A percentile compares a stretch with the other conserved stretches of the same genome.
Evolutionary conservation across 2,797 vertebrate species (phyloP).

Genomic region (Malurus splendens): DNA sequence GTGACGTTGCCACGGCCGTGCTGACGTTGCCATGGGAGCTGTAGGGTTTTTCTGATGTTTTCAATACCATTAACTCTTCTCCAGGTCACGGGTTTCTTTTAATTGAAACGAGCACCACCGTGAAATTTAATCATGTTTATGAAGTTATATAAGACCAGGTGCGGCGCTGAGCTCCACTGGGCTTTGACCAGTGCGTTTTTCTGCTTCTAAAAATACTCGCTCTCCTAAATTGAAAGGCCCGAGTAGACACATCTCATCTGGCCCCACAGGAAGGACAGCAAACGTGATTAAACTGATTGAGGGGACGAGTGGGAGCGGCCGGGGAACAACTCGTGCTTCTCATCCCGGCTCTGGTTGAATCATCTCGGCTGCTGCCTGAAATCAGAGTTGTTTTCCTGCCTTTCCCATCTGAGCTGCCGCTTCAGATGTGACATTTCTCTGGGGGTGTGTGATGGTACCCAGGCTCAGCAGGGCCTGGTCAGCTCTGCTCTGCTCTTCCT

Average conservation of each 20-base stretch:
- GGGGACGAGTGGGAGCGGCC: background rate
- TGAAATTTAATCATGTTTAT: background rate
- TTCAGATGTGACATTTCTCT: background rate
- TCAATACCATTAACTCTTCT: background rate
- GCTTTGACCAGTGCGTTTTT: background rate
- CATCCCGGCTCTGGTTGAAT: background rate
- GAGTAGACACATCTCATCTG: background rate
- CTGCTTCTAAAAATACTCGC: conserved; percentile 3
- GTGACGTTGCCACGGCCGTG: background rate
- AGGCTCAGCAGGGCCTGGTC: background rate
- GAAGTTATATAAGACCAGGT: background rate
- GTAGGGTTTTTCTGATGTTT: background rate
- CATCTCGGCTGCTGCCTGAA: background rate
- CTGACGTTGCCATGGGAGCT: conserved; percentile 2
- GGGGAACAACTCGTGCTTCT: background rate
- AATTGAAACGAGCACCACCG: background rate
- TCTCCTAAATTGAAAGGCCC: background rate
- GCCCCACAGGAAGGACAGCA: background rate
- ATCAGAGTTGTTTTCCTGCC: background rate
- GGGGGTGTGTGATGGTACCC: background rate
- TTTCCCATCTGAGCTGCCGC: background rate
- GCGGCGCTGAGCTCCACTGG: background rate
- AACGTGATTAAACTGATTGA: background rate
- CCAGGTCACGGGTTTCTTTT: background rate
- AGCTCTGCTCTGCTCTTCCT: background rate